These are phyloP conservation scores for Himalopsyche kuldschensis DNA, from an alignment of 2,888 invertebrate genomes.

Conservation along the genomic window DNA sequence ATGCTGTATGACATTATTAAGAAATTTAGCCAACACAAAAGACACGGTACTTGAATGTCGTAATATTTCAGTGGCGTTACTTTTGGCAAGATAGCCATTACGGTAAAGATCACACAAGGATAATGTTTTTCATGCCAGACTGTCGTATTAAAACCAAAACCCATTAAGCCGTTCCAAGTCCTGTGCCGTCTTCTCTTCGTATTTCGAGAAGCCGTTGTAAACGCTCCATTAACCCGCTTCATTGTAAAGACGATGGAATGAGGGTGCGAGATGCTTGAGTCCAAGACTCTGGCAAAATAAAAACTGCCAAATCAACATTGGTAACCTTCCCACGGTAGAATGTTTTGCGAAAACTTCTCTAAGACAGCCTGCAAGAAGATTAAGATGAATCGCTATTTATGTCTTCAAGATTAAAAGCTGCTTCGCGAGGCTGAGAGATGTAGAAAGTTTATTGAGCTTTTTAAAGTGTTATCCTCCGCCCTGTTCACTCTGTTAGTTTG, in stretches of 20 bases:
- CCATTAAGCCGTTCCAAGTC: not conserved
- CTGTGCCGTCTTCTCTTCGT: not conserved
- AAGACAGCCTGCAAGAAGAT: slow-evolving; percentile 2
- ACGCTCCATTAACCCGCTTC: slow-evolving; percentile 24
- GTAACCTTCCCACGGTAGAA: not conserved
- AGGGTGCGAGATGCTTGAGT: not conserved
- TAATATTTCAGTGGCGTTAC: not conserved
- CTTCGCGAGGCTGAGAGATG: slow-evolving; percentile 7
- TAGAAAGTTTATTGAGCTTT: slow-evolving; percentile 22
- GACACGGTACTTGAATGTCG: not conserved
- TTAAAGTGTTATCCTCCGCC: slow-evolving; percentile 14
- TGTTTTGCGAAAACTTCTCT: not conserved
- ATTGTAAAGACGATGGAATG: slow-evolving; percentile 9
- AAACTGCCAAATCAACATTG: not conserved
- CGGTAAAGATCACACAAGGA: not conserved
- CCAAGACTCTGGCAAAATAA: not conserved
- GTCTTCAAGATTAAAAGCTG: slow-evolving; percentile 18
- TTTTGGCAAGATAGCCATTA: not conserved
- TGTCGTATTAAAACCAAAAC: not conserved
- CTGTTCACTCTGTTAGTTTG: slow-evolving; percentile 13
- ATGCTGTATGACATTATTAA: too few species aligned
- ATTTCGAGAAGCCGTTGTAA: slow-evolving; percentile 7
- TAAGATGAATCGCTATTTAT: slow-evolving; percentile 17
- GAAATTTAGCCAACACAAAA: too few species aligned
- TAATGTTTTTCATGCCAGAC: not conserved